These are phyloP conservation scores for Takifugu rubripes DNA, from an alignment of 2,797 vertebrate genomes.

Conservation along the genomic window DNA sequence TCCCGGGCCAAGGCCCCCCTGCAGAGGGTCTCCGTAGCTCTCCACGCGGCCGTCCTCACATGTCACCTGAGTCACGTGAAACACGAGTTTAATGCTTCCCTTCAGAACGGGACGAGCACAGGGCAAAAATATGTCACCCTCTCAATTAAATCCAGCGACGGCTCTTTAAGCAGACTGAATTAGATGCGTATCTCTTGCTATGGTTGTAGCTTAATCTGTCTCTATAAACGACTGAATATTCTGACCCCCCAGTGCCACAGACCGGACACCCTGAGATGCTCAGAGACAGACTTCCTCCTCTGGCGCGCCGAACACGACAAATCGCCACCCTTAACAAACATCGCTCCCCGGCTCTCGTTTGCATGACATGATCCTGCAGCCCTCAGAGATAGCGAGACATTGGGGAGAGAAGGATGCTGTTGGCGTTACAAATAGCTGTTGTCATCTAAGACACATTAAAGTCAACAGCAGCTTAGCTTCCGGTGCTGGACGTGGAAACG, in stretches of 20 bases:
- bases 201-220: no score
- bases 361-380: slow-evolving; percentile 26
- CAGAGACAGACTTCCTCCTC: slow-evolving; percentile 11
- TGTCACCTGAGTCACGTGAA: slow-evolving; percentile 16
- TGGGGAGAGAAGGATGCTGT: slow-evolving; percentile 9
- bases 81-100: slow-evolving; percentile 46
- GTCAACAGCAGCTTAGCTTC: slow-evolving; percentile 13
- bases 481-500: slow-evolving; percentile 4
- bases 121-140: slow-evolving; percentile 25
- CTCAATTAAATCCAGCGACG: slow-evolving; percentile 39
- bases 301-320: slow-evolving; percentile 27
- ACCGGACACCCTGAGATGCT: slow-evolving; percentile 13
- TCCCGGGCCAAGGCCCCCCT: no score
- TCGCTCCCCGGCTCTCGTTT: slow-evolving; percentile 25
- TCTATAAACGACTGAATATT: slow-evolving; percentile 23
- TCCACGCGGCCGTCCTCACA: background rate
- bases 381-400: slow-evolving; percentile 18
- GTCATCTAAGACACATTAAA: slow-evolving; percentile 9
- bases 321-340: slow-evolving; percentile 57
- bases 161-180: slow-evolving; percentile 57
- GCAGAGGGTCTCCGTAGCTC: background rate
- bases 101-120: slow-evolving; percentile 52
- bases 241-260: slow-evolving; percentile 41
- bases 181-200: slow-evolving; percentile 18
- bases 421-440: slow-evolving; percentile 19